These are phyloP conservation scores for Probosciger aterrimus DNA, from an alignment of 2,113 vertebrate genomes.

Conservation along the genomic window DNA sequence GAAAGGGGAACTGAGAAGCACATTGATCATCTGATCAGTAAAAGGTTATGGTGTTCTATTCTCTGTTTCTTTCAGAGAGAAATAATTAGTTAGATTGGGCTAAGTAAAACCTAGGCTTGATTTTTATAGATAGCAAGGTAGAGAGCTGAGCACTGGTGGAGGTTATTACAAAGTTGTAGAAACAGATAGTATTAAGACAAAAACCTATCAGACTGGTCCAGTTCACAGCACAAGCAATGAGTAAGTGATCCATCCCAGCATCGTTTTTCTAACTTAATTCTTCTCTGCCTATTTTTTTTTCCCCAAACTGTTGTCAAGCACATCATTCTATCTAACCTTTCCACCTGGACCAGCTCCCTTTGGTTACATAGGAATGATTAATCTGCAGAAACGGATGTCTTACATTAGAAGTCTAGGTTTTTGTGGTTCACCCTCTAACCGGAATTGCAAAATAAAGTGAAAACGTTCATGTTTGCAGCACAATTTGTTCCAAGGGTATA, in stretches of 20 bases:
- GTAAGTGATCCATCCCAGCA: background rate
- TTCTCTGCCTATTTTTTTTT: background rate
- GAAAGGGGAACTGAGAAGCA: background rate
- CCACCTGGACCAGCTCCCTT: background rate
- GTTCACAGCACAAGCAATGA: background rate
- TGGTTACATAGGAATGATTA: background rate
- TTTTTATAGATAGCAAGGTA: background rate
- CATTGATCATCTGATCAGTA: background rate
- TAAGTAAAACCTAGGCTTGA: background rate
- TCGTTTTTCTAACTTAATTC: background rate
- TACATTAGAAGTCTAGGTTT: background rate
- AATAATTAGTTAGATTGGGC: background rate
- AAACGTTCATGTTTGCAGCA: background rate
- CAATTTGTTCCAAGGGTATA: background rate
- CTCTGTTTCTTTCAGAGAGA: background rate
- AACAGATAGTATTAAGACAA: background rate
- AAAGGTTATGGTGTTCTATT: background rate
- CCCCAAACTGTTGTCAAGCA: background rate
- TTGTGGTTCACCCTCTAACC: background rate
- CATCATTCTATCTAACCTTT: background rate
- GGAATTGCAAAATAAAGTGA: background rate
- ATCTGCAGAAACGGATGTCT: background rate
- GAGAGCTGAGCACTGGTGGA: background rate
- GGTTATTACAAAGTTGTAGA: background rate
- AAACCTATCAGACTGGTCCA: background rate